Evolutionary conservation across 1,140 invertebrate genomes (phyloP).

Genomic region (Whitmania pigra): DNA sequence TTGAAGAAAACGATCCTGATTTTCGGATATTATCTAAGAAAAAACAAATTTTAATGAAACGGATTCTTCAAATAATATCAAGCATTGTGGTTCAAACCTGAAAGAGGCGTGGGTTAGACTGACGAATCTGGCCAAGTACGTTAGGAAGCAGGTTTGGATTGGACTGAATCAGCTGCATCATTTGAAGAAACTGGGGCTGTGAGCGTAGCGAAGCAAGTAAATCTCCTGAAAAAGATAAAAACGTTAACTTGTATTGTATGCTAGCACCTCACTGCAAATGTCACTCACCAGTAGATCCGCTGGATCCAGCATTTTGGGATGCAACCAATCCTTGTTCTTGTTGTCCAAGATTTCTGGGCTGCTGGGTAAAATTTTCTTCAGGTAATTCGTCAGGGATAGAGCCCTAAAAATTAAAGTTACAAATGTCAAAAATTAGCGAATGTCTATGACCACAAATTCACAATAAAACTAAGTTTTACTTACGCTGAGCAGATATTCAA

Average conservation of each 20-base stretch:
- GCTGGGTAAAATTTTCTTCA: no score
- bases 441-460: no score
- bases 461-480: no score
- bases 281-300: no score
- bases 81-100: conserved; percentile 43
- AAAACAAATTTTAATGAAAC: not conserved
- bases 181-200: conserved; percentile 94
- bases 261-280: not conserved
- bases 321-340: no score
- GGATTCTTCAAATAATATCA: not conserved
- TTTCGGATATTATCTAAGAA: conserved; percentile 40
- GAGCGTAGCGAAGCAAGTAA: no score
- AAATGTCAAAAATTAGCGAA: no score
- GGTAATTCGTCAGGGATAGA: no score
- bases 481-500: conserved; percentile 76
- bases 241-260: no score
- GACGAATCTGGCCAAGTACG: conserved; percentile 76
- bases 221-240: conserved; percentile 50
- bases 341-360: no score
- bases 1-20: conserved; percentile 83
- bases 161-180: conserved; percentile 71
- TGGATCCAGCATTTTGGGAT: not conserved
- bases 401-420: no score
- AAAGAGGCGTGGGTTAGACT: conserved; percentile 83
- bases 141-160: conserved; percentile 85